Evolutionary conservation across 1,140 invertebrate species (phyloP).

Genomic region (Bombus ignitus): DNA sequence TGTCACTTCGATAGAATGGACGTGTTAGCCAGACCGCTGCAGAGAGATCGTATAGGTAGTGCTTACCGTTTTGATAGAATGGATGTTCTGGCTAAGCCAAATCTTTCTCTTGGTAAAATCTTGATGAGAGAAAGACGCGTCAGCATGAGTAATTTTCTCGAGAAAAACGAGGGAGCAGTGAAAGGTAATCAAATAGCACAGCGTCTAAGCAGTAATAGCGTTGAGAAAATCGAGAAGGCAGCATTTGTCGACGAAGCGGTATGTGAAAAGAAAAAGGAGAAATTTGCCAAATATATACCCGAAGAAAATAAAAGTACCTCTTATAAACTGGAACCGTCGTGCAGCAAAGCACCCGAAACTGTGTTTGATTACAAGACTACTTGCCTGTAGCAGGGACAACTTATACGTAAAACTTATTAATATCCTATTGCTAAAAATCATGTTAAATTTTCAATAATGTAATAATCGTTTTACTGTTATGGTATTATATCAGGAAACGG

Average conservation of each 20-base stretch:
- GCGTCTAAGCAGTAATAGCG: constrained; percentile 63
- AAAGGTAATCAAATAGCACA: constrained; percentile 25
- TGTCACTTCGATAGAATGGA: too few species aligned
- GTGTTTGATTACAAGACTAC: constrained; percentile 76
- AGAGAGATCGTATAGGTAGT: too few species aligned
- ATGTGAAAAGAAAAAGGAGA: constrained; percentile 17
- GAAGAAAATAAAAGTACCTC: constrained; percentile 29
- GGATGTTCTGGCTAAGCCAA: too few species aligned
- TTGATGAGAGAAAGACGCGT: too few species aligned
- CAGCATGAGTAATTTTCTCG: too few species aligned
- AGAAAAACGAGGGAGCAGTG: constrained; percentile 25
- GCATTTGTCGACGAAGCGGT: constrained; percentile 25
- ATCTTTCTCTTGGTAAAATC: too few species aligned
- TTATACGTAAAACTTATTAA: neutral
- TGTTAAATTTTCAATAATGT: too few species aligned
- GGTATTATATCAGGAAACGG: too few species aligned
- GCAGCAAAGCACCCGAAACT: constrained; percentile 74
- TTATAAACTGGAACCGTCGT: constrained; percentile 70
- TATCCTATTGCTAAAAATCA: too few species aligned
- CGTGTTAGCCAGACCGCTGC: too few species aligned
- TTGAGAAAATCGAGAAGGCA: constrained; percentile 66
- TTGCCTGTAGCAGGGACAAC: constrained; percentile 64
- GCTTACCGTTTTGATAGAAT: too few species aligned
- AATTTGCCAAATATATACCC: constrained; percentile 6
- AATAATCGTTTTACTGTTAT: too few species aligned